A percentile compares a stretch with the other conserved stretches of the same genome.
These are phyloP conservation scores for Plectropomus leopardus DNA, from an alignment of 2,113 vertebrate genomes.

Conservation along the genomic window DNA sequence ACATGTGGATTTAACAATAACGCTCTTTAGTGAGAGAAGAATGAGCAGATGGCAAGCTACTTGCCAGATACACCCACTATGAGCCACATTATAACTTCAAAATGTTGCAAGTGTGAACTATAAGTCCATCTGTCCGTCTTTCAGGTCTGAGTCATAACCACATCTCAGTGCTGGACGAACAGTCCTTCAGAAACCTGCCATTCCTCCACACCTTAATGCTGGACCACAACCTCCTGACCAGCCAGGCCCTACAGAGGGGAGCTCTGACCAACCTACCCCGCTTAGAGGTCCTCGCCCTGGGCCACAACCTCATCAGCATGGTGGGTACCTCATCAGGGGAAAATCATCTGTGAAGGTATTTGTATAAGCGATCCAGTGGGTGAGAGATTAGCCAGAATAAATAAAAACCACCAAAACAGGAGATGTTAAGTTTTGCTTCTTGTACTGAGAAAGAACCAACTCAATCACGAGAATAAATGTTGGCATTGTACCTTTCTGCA, in stretches of 20 bases:
- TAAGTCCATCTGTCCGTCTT: not conserved
- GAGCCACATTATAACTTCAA: not conserved
- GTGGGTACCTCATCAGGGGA: constrained; percentile 35
- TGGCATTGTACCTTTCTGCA: no score
- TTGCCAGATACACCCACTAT: not conserved
- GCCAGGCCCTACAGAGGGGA: constrained; percentile 74
- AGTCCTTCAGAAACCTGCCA: constrained; percentile 81
- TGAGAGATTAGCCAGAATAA: not conserved
- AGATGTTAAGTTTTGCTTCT: not conserved
- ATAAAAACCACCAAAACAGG: not conserved
- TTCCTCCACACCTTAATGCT: constrained; percentile 80
- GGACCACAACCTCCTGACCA: constrained; percentile 86
- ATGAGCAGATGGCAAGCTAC: not conserved
- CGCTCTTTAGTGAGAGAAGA: not conserved
- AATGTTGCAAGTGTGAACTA: not conserved
- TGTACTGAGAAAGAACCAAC: not conserved
- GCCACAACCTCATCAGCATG: constrained; percentile 79
- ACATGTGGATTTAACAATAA: not conserved
- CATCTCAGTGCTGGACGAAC: constrained; percentile 76
- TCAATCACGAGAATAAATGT: no score
- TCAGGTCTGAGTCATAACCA: constrained; percentile 83
- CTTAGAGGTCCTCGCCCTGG: constrained; percentile 82
- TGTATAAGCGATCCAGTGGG: not conserved
- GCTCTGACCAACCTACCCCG: constrained; percentile 81
- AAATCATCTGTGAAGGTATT: not conserved